These are phyloP conservation scores for Larimichthys crocea DNA, from an alignment of 2,113 vertebrate species.

Conservation along the genomic window DNA sequence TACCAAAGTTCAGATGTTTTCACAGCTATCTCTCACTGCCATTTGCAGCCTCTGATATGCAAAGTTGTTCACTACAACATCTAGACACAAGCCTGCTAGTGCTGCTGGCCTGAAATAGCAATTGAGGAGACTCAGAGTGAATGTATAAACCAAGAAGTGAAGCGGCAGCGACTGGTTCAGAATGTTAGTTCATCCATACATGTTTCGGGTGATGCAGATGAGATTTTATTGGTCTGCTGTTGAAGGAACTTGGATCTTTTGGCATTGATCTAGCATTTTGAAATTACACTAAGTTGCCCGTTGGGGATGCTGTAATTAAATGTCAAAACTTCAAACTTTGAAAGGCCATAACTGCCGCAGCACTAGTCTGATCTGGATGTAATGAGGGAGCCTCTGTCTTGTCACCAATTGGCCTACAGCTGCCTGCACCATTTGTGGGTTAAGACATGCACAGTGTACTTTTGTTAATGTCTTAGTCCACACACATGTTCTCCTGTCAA, in stretches of 20 bases:
- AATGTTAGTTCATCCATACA: background rate
- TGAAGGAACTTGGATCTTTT: conserved; percentile 11
- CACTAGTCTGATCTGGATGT: conserved; percentile 37
- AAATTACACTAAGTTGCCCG: conserved; percentile 28
- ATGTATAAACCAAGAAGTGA: background rate
- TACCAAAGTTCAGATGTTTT: conserved; percentile 47
- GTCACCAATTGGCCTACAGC: conserved; percentile 19
- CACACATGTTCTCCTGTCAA: background rate
- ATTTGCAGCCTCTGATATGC: conserved; percentile 40
- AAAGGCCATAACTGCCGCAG: conserved; percentile 56
- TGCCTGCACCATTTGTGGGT: conserved; percentile 26
- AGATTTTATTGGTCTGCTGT: background rate
- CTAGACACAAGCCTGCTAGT: background rate
- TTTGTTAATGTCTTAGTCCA: background rate
- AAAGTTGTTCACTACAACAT: conserved; percentile 19
- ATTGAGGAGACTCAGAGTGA: background rate
- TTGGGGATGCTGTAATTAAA: conserved; percentile 53
- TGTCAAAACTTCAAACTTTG: conserved; percentile 45
- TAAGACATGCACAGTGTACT: background rate
- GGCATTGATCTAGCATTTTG: conserved; percentile 13
- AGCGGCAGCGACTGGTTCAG: background rate
- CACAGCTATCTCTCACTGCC: conserved; percentile 26
- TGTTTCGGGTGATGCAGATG: background rate
- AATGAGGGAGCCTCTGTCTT: conserved; percentile 36
- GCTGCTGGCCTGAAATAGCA: conserved; percentile 24